Conservation (phyloP, 2,797 vertebrate genomes). For the Artibeus jamaicensis region DNA sequence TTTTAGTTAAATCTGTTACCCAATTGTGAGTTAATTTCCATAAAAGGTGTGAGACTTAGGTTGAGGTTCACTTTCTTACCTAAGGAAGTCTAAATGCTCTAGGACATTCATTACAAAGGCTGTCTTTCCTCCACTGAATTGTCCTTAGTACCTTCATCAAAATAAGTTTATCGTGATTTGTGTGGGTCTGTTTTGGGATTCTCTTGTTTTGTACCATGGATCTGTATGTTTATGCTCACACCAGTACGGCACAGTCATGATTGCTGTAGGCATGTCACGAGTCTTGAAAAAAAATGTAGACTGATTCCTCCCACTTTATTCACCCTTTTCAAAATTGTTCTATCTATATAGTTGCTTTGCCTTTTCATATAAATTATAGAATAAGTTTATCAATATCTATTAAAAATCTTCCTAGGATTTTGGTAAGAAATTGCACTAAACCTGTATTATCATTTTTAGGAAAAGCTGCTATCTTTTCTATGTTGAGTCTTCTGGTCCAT, state of each 20-base stretch:
- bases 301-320: background rate
- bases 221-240: background rate
- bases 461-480: background rate
- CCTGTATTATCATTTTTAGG: background rate
- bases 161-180: background rate
- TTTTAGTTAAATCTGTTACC: background rate
- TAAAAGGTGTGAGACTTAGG: background rate
- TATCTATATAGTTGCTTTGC: background rate
- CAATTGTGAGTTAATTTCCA: background rate
- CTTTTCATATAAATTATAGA: background rate
- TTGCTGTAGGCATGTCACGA: background rate
- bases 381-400: background rate
- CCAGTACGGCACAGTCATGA: background rate
- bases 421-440: background rate
- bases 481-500: background rate
- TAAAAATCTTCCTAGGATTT: background rate
- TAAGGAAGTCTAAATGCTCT: background rate
- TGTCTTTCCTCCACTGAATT: background rate
- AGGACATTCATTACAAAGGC: background rate
- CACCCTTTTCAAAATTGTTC: background rate
- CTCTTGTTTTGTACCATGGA: background rate
- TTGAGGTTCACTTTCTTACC: background rate
- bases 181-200: background rate
- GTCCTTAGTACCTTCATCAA: background rate
- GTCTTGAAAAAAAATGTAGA: background rate